Base-by-base conservation (phyloP, 2,888 invertebrate species). In the Limnephilus lunatus region DNA sequence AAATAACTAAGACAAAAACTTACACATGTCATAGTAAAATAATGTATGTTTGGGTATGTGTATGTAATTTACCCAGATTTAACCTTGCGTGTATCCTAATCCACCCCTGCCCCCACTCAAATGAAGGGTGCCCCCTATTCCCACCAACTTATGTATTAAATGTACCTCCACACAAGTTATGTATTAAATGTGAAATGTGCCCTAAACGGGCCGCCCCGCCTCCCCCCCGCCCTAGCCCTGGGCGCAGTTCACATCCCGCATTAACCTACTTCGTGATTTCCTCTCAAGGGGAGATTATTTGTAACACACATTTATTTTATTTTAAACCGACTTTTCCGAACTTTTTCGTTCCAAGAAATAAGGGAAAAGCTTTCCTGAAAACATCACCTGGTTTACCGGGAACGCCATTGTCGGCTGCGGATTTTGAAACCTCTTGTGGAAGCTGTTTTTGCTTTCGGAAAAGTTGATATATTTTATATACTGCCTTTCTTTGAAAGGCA, bases 101-200 rank as follows among this genome's bases (percentile, higher is more conserved):
- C 31, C 82, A 32, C 32, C 32, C 14, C 31, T 35, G 31, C 32
- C 0, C 32, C 32, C 31, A 15, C 82, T 35, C 32, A 83, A 15
- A 15, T 19, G 25, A 15, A 31, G 31, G 32, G 31, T 25, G 82
- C 31, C 82, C 82, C 83, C 15, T 35, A 35, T 32, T 39, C 25
- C 83, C n/a, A 68, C 83, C 35, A 83, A 83, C 83, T 83, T 83
- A 31, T 32, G 83, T 83, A 83, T 83, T 83, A 53, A 53, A 53
- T 53, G 53, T 53, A 15, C 53, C 53, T 19, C 53, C 53, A 53
- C 53, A 53, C 53, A 53, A 53, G 15, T 53, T 53, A 53, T 53
- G 68, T 68, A 68, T 68, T 68, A 83, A 83, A 83, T 83, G 83
- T 32, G 83, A 83, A 83, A 83, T 83, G 83, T 83, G 83, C 83